Evolutionary conservation across 2,113 vertebrate species (phyloP).

Genomic region (Uria lomvia): DNA sequence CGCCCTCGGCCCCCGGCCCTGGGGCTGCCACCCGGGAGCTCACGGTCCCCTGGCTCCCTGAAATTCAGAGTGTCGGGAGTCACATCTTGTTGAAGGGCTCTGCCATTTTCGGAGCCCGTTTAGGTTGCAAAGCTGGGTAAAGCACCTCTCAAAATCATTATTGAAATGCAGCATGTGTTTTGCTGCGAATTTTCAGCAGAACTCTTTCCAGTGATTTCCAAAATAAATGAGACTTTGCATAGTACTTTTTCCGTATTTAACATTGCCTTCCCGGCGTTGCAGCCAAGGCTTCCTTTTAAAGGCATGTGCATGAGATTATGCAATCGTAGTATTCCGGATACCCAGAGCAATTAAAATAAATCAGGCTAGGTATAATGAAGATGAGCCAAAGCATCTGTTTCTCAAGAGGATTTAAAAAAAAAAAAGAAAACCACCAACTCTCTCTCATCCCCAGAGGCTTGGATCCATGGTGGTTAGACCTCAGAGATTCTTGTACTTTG

Average conservation of each 20-base stretch:
- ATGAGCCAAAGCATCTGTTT: conserved; percentile 64
- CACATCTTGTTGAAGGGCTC: not conserved
- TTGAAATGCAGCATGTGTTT: conserved; percentile 42
- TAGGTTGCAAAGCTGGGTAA: not conserved
- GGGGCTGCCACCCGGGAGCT: not conserved
- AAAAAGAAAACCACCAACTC: not conserved
- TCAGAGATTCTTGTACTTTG: not conserved
- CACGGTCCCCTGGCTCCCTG: not conserved
- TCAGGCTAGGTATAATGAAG: conserved; percentile 68
- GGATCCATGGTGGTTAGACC: not conserved
- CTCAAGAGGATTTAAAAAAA: conserved; percentile 47
- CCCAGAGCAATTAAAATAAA: conserved; percentile 68
- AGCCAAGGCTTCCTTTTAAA: conserved; percentile 66
- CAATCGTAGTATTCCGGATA: conserved; percentile 56
- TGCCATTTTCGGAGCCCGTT: not conserved
- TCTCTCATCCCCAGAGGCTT: not conserved
- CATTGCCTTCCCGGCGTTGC: conserved; percentile 21
- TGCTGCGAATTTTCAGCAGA: conserved; percentile 35
- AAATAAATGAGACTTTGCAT: conserved; percentile 46
- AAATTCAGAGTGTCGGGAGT: not conserved
- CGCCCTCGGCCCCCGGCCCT: rapidly evolving
- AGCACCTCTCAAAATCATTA: conserved; percentile 22
- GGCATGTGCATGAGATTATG: conserved; percentile 57
- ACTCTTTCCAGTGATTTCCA: conserved; percentile 46
- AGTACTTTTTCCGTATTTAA: conserved; percentile 52